phyloP scores from a whole-genome alignment of 2,888 invertebrate genomes.

The Mechanitis mazaeus region DNA sequence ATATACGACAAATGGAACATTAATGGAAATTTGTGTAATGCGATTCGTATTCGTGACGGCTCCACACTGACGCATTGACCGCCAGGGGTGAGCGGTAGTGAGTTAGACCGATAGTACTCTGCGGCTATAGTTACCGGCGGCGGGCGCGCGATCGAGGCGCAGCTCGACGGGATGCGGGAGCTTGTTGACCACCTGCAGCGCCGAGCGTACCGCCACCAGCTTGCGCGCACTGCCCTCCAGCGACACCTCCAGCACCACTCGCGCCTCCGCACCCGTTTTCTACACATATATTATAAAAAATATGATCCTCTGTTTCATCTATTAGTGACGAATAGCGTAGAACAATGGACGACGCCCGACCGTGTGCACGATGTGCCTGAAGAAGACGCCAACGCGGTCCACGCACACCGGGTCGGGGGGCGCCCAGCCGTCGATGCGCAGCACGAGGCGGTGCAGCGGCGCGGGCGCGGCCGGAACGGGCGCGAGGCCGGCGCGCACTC shows the following conservation, averaged over 20 bases:
- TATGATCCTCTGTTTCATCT: too few species aligned
- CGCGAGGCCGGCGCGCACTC: constrained; percentile 80
- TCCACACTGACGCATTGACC: too few species aligned
- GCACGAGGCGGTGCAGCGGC: constrained; percentile 91
- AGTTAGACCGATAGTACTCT: constrained; percentile 11
- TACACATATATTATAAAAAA: constrained; percentile 27
- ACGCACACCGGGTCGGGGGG: constrained; percentile 92
- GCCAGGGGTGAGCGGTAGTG: too few species aligned
- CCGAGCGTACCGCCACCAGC: constrained; percentile 93
- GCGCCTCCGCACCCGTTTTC: constrained; percentile 76
- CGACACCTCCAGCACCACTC: constrained; percentile 93
- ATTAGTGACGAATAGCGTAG: not conserved
- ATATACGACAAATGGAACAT: too few species aligned
- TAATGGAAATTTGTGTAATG: too few species aligned
- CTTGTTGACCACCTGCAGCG: constrained; percentile 87
- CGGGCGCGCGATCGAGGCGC: constrained; percentile 55
- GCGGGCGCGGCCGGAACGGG: constrained; percentile 83
- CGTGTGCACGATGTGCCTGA: constrained; percentile 76
- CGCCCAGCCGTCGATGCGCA: constrained; percentile 94
- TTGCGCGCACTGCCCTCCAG: constrained; percentile 96
- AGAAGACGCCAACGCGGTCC: constrained; percentile 96
- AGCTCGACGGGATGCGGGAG: constrained; percentile 81
- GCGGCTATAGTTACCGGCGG: constrained; percentile 36
- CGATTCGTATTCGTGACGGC: too few species aligned
- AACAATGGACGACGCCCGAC: constrained; percentile 32